Percentiles rank a stretch among this genome's conserved stretches.
Conservation (phyloP, 2,797 vertebrate species). For the Orientallactaga sibirica region DNA sequence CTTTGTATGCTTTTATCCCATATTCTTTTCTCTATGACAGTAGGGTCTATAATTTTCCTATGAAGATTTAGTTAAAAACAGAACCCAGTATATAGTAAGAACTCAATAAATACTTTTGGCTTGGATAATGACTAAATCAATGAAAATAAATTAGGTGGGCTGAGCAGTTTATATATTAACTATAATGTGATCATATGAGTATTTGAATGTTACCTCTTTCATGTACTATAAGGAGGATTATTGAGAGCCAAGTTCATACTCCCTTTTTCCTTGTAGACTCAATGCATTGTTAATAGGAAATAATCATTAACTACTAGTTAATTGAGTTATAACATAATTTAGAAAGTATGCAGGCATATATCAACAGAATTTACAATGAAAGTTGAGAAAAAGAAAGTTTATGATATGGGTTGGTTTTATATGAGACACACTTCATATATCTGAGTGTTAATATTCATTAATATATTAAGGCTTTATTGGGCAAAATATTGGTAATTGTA, state of each 20-base stretch:
- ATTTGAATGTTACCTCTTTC: not conserved
- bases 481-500: not conserved
- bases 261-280: not conserved
- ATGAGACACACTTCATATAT: not conserved
- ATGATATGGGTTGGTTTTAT: not conserved
- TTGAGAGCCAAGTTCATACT: not conserved
- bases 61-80: not conserved
- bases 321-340: not conserved
- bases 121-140: conserved; percentile 22
- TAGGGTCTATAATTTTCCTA: not conserved
- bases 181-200: not conserved
- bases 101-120: conserved; percentile 24
- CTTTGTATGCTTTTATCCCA: too few relatives aligned
- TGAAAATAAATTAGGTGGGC: not conserved
- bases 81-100: not conserved
- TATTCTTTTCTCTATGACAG: not conserved
- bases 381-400: too few relatives aligned
- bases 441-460: not conserved
- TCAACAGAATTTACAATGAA: too few relatives aligned
- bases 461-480: not conserved
- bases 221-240: not conserved
- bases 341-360: not conserved
- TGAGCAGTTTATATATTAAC: conserved; percentile 13
- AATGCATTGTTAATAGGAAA: not conserved
- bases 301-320: not conserved